Conservation (phyloP, 2,797 vertebrate species). For the Paedocypris micromegethes region DNA sequence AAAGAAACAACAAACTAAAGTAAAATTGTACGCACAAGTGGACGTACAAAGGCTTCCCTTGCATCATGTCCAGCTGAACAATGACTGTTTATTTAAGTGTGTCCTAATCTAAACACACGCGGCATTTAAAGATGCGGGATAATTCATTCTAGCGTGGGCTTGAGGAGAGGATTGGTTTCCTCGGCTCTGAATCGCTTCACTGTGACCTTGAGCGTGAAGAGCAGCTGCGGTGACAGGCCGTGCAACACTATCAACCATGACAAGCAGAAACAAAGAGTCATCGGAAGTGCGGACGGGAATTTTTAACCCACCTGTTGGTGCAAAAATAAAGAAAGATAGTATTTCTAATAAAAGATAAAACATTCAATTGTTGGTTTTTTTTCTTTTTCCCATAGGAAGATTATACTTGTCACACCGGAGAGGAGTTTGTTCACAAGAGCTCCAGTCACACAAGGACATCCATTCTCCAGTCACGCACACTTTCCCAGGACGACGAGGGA, state of each 20-base stretch:
- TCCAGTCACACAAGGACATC: conserved; percentile 32
- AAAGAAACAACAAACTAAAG: too few relatives aligned
- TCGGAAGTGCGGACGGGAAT: conserved; percentile 34
- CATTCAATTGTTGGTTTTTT: conserved; percentile 11
- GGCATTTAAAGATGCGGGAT: too few relatives aligned
- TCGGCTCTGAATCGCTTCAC: conserved; percentile 7
- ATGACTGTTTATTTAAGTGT: too few relatives aligned
- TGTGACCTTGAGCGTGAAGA: conserved; percentile 28
- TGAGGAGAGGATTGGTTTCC: conserved; percentile 4
- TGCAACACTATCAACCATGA: conserved; percentile 19
- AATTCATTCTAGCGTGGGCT: too few relatives aligned
- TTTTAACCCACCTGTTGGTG: conserved; percentile 29
- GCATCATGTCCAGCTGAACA: too few relatives aligned
- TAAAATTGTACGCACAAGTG: too few relatives aligned
- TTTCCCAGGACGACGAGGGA: conserved; percentile 47
- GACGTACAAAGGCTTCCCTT: too few relatives aligned
- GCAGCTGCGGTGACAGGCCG: conserved; percentile 30
- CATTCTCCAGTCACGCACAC: conserved; percentile 37
- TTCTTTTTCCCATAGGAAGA: conserved; percentile 16
- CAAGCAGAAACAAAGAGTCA: conserved; percentile 13
- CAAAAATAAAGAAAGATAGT: conserved; percentile 5
- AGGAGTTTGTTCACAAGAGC: conserved; percentile 30
- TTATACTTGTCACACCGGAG: conserved; percentile 9
- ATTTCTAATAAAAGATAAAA: conserved; percentile 18
- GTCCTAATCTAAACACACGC: too few relatives aligned